Evolutionary conservation across 1,140 invertebrate genomes (phyloP).

Genomic region (Drosophila tsacasi): DNA sequence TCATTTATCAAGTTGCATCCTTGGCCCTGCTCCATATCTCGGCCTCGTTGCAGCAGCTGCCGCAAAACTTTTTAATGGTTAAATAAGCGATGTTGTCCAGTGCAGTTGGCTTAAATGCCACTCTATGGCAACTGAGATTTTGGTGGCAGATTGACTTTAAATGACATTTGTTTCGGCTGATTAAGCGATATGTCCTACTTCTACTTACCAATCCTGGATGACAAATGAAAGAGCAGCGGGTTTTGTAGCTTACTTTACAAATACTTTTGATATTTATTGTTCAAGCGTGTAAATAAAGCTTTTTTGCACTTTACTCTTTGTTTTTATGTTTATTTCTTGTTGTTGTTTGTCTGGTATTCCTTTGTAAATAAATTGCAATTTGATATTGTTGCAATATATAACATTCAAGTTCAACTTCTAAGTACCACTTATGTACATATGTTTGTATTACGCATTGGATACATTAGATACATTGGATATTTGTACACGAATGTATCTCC

Average conservation of each 20-base stretch:
- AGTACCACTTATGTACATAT: conserved; percentile 23
- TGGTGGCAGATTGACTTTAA: conserved; percentile 31
- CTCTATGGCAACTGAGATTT: conserved; percentile 14
- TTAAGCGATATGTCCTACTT: background rate
- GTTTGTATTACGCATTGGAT: conserved; percentile 24
- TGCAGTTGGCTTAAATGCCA: conserved; percentile 33
- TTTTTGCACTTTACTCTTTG: conserved; percentile 59
- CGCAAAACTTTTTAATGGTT: conserved; percentile 65
- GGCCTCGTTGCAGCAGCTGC: conserved; percentile 44
- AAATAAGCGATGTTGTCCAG: conserved; percentile 59
- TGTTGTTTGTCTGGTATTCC: conserved; percentile 29
- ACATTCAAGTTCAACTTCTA: conserved; percentile 51
- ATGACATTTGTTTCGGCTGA: conserved; percentile 13
- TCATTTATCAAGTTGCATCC: conserved; percentile 56
- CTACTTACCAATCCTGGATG: background rate
- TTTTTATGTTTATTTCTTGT: conserved; percentile 8
- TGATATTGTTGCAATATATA: conserved; percentile 45
- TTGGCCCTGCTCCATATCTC: conserved; percentile 22
- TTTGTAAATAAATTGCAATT: conserved; percentile 53
- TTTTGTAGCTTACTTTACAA: conserved; percentile 45
- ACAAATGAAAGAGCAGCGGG: conserved; percentile 9
- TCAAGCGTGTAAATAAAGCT: conserved; percentile 64
- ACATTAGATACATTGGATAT: conserved; percentile 32
- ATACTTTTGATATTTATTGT: conserved; percentile 59
- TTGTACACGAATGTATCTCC: conserved; percentile 30